Base-by-base conservation (phyloP, 1,140 invertebrate species). In the Caenorhabditis elegans region DNA sequence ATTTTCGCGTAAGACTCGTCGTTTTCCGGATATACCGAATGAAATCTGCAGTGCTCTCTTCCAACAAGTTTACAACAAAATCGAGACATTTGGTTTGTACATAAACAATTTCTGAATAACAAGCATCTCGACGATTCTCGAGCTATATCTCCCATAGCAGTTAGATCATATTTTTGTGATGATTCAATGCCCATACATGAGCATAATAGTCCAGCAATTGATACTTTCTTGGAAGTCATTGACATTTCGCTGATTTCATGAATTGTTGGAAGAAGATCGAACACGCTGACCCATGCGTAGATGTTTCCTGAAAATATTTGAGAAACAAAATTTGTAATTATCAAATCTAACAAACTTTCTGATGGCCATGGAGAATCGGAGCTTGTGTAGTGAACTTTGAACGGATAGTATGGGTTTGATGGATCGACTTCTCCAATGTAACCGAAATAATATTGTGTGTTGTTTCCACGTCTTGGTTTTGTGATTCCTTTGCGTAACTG, bases 401-500 rank as follows among this genome's bases (percentile, higher is more conserved):
- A 79, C 13, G 78, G 78, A 34, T 60, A 79, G 19, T 47, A 43
- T 8, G 28, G 78, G 17, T 65, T 79, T 2, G 2, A 15, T 0
- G 17, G 36, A 31, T 79, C 78, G n/a, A 55, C 13, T 5, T 60
- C 78, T 1, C 19, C 19, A 24, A 79, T 79, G 28, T 24, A 15
- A 2, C 78, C 78, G 17, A 49, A 65, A 26, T 46, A 70, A 53
- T 46, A 79, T 22, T 48, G 51, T 0, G 24, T 53, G 36, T 60
- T 46, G 11, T 36, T 46, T 3, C 78, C 78, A 2, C 39, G 36
- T 28, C 78, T 34, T 17, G 34, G 26, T n/a, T 60, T 48, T 3
- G 51, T 53, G 39, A 79, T 55, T 19, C 31, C 55, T 39, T 79
- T 79, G 28, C 55, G 51, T 3, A 79, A 24, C 78, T 79, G 78